Conservation (phyloP, 2,888 invertebrate genomes). For the Apoda limacodes region DNA sequence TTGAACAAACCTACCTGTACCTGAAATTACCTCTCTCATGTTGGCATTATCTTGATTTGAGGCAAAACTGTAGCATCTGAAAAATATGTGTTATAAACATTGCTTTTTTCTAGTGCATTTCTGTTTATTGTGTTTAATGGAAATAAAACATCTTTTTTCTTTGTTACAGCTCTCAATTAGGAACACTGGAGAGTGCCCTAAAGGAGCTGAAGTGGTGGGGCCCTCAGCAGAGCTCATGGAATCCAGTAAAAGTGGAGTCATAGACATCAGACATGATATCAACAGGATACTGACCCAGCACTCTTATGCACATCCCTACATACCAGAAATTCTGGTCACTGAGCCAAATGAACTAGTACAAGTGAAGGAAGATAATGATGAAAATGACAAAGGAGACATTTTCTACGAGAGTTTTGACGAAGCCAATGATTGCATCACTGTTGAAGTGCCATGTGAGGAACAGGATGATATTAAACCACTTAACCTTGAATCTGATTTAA, state of each 20-base stretch:
- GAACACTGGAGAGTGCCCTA: slow-evolving; percentile 46
- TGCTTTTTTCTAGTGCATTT: too few species aligned
- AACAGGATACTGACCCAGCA: slow-evolving; percentile 62
- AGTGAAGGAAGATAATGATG: slow-evolving; percentile 44
- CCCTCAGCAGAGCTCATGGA: slow-evolving; percentile 86
- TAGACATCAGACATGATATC: slow-evolving; percentile 56
- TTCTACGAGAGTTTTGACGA: slow-evolving; percentile 81
- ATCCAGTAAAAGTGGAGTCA: slow-evolving; percentile 75
- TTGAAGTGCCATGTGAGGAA: slow-evolving; percentile 73
- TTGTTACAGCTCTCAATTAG: slow-evolving; percentile 44
- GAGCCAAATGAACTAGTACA: slow-evolving; percentile 27
- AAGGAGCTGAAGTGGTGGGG: slow-evolving; percentile 86
- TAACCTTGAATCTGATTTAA: slow-evolving; percentile 30
- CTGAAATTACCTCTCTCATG: too few species aligned
- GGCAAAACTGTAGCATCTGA: too few species aligned
- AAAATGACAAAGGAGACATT: slow-evolving; percentile 67
- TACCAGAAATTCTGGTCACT: slow-evolving; percentile 28
- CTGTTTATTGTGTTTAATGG: too few species aligned
- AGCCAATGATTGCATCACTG: slow-evolving; percentile 78
- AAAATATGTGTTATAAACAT: too few species aligned
- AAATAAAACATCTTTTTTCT: slow-evolving; percentile 8
- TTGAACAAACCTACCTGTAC: too few species aligned
- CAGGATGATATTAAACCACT: not conserved
- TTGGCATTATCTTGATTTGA: too few species aligned
- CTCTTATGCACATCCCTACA: slow-evolving; percentile 64